Conservation (phyloP, 1,140 invertebrate genomes). For the Apis dorsata region DNA sequence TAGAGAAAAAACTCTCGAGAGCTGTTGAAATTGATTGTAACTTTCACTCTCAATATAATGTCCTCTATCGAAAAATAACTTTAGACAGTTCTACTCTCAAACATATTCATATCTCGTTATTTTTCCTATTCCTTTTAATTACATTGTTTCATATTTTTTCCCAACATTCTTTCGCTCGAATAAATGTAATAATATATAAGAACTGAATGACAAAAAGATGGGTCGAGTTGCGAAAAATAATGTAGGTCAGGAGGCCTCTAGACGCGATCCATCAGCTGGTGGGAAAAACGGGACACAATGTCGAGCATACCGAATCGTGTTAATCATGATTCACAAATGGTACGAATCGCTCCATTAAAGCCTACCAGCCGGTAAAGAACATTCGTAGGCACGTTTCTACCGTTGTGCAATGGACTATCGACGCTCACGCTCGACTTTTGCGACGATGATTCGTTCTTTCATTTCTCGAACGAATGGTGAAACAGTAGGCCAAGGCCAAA, state of each 20-base stretch:
- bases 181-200: neutral
- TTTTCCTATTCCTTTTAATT: no score
- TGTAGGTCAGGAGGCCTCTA: constrained; percentile 32
- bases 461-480: neutral
- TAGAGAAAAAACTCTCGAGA: no score
- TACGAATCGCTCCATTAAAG: constrained; percentile 35
- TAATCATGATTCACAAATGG: constrained; percentile 38
- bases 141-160: neutral
- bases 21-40: no score
- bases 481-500: constrained; percentile 40
- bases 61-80: no score
- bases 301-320: constrained; percentile 37
- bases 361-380: neutral
- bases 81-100: no score
- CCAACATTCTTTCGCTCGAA: neutral
- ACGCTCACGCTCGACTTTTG: constrained; percentile 18
- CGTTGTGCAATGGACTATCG: constrained; percentile 17
- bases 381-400: constrained; percentile 11
- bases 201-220: neutral
- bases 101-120: no score
- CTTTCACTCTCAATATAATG: no score
- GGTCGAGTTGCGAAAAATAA: constrained; percentile 44
- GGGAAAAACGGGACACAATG: constrained; percentile 26
- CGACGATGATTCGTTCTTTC: neutral
- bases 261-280: constrained; percentile 12